These are phyloP conservation scores for Dryadula phaetusa DNA, from an alignment of 2,888 invertebrate genomes.

Conservation along the genomic window DNA sequence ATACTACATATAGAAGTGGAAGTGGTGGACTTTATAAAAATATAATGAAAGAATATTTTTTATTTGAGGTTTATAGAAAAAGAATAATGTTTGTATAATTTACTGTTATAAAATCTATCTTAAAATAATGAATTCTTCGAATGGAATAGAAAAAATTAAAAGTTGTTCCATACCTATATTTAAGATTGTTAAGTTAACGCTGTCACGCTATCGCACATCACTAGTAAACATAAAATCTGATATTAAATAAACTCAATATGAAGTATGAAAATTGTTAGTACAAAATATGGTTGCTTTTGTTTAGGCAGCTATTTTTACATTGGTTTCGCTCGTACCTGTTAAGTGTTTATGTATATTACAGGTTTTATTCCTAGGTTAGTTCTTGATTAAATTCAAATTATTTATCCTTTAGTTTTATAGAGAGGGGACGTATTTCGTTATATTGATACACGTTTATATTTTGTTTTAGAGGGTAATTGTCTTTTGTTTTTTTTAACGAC, in stretches of 20 bases:
- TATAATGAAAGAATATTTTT: too few species aligned
- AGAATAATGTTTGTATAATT: too few species aligned
- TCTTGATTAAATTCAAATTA: conserved; percentile 35
- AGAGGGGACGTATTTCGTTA: conserved; percentile 23
- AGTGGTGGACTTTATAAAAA: too few species aligned
- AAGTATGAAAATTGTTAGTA: conserved; percentile 49
- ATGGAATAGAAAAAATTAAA: too few species aligned
- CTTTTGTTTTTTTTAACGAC: conserved; percentile 18
- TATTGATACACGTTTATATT: conserved; percentile 30
- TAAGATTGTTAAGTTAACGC: too few species aligned
- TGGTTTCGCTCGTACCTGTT: conserved; percentile 69
- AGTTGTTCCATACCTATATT: too few species aligned
- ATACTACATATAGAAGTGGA: too few species aligned
- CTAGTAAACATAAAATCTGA: conserved; percentile 15
- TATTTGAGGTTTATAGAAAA: too few species aligned
- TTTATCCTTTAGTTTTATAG: conserved; percentile 30
- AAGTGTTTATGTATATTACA: conserved; percentile 63
- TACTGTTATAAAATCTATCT: too few species aligned
- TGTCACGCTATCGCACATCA: not conserved
- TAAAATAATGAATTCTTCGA: too few species aligned
- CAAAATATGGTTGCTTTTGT: conserved; percentile 62
- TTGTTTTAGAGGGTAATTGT: conserved; percentile 21
- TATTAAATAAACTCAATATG: conserved; percentile 19
- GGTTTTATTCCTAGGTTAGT: conserved; percentile 50
- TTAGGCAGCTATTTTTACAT: conserved; percentile 58